Conservation (phyloP, 2,888 invertebrate species). For the Lymantria monacha region DNA sequence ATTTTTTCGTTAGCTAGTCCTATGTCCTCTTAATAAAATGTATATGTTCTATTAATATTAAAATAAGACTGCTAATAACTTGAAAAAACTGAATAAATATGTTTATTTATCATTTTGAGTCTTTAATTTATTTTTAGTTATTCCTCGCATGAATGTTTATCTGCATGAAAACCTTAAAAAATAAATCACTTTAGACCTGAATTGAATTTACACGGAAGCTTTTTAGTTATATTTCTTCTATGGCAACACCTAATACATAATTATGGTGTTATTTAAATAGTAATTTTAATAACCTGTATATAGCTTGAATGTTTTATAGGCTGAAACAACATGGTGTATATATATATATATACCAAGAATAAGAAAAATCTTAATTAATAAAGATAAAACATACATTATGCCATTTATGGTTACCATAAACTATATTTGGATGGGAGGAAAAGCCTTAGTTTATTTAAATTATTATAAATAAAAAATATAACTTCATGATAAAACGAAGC, state of each 20-base stretch:
- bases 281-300: no score
- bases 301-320: no score
- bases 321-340: no score
- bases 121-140: constrained; percentile 48
- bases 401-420: no score
- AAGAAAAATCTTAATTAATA: no score
- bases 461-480: no score
- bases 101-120: constrained; percentile 59
- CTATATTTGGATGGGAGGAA: no score
- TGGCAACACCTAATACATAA: neutral
- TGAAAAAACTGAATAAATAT: constrained; percentile 62
- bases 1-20: constrained; percentile 17
- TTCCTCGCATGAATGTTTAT: constrained; percentile 38
- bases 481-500: no score
- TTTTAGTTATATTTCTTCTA: neutral
- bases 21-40: constrained; percentile 14
- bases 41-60: constrained; percentile 50
- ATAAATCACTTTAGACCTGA: neutral
- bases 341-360: no score
- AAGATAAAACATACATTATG: no score
- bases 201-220: neutral
- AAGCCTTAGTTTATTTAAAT: no score
- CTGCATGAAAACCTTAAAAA: constrained; percentile 17
- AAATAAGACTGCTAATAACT: constrained; percentile 62
- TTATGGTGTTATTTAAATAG: no score